Evolutionary conservation across 2,888 invertebrate genomes (phyloP).

Genomic region (Temnothorax ravouxi): DNA sequence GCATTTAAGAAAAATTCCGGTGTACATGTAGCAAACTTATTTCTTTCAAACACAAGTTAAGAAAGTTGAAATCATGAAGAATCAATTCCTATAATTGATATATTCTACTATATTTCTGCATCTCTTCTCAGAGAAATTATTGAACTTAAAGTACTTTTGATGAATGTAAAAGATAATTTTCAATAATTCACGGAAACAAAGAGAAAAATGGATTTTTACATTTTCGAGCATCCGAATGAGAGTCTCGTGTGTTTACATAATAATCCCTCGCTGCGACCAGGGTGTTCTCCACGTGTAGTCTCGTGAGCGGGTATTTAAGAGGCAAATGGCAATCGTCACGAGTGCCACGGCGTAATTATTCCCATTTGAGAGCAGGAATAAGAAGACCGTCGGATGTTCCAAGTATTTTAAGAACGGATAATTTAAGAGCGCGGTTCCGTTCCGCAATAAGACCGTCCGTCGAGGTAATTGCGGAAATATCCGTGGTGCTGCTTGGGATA

Average conservation of each 20-base stretch:
- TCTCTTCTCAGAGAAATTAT: background rate
- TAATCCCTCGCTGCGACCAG: background rate
- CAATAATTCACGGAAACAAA: background rate
- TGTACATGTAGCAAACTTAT: background rate
- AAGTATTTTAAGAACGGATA: constrained; percentile 35
- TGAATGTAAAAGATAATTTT: background rate
- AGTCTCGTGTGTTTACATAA: background rate
- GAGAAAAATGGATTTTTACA: background rate
- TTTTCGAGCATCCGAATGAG: background rate
- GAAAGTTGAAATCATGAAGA: background rate
- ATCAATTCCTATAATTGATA: background rate
- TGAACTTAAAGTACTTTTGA: background rate
- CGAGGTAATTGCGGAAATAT: constrained; percentile 26
- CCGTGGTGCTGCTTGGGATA: background rate
- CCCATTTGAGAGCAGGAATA: constrained; percentile 5
- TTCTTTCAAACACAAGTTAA: background rate
- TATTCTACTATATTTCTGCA: no score
- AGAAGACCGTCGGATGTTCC: constrained; percentile 11
- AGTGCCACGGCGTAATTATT: constrained; percentile 38
- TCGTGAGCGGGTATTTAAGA: constrained; percentile 10
- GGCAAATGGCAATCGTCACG: constrained; percentile 48
- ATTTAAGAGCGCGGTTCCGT: constrained; percentile 33
- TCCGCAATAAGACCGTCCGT: constrained; percentile 6
- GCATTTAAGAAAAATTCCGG: background rate
- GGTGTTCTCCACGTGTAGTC: constrained; percentile 2